These are phyloP conservation scores for Bos javanicus DNA, from an alignment of 2,113 vertebrate species.

Conservation along the genomic window DNA sequence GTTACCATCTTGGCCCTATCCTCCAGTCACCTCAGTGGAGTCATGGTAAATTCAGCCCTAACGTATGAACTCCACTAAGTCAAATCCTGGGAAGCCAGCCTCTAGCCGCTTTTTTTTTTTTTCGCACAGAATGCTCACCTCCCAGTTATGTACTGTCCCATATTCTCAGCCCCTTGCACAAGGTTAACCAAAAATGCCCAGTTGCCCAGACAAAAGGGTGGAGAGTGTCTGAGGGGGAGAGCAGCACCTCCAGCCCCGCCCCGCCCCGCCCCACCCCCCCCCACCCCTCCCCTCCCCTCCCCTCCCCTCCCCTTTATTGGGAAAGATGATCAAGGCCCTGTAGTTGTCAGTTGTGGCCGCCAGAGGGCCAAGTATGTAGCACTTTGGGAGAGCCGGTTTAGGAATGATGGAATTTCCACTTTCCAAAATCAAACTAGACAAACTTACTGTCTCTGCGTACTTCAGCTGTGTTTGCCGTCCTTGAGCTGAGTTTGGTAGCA, in stretches of 20 bases:
- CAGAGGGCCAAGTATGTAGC: not conserved
- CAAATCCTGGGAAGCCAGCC: not conserved
- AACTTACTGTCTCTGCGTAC: not conserved
- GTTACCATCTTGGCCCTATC: not conserved
- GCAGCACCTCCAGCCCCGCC: not conserved
- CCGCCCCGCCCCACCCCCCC: accelerated
- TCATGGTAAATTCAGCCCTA: not conserved
- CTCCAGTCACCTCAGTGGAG: not conserved
- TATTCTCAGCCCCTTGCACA: not conserved
- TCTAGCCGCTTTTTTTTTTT: not conserved
- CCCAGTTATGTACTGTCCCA: not conserved
- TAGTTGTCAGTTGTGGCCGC: not conserved
- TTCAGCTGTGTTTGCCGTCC: not conserved
- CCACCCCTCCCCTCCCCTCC: too few species aligned
- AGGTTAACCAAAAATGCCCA: not conserved
- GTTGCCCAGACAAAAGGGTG: not conserved
- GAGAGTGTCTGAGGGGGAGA: not conserved
- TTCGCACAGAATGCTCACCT: not conserved
- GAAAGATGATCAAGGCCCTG: not conserved
- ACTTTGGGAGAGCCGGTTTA: not conserved
- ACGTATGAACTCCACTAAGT: not conserved
- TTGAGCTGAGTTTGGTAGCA: not conserved
- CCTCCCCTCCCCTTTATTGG: too few species aligned
- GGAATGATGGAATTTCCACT: not conserved
- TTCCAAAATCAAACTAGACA: not conserved